Percentiles rank a stretch among this genome's conserved stretches.
Evolutionary conservation across 2,888 invertebrate species (phyloP).

Genomic region (Agonopterix heracliana): DNA sequence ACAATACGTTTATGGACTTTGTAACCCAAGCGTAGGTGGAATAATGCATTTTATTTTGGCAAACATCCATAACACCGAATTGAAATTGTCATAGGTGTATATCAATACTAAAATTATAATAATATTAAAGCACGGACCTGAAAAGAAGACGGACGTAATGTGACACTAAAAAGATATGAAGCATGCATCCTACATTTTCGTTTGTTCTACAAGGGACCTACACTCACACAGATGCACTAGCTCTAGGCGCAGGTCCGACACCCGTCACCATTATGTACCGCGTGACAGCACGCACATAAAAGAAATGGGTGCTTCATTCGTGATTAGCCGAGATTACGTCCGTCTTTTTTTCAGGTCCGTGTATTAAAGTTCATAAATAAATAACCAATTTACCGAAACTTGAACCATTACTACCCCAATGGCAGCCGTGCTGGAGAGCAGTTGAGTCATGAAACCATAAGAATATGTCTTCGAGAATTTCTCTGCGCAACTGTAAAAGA

Average conservation of each 20-base stretch:
- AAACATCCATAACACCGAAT: neutral
- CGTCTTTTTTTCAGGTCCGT: no score
- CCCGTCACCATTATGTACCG: no score
- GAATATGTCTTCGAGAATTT: constrained; percentile 61
- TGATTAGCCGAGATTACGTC: no score
- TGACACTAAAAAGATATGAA: no score
- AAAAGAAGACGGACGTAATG: no score
- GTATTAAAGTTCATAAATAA: neutral
- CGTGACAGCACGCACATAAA: no score
- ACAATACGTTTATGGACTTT: neutral
- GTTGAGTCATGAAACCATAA: constrained; percentile 69
- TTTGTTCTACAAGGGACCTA: no score
- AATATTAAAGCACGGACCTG: no score
- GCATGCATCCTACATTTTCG: no score
- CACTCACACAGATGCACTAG: no score
- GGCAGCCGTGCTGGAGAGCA: constrained; percentile 65
- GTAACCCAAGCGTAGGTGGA: neutral
- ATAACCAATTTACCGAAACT: constrained; percentile 49
- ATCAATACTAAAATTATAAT: neutral
- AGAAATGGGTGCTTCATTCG: no score
- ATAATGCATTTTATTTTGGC: neutral
- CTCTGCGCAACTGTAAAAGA: constrained; percentile 56
- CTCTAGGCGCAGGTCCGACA: no score
- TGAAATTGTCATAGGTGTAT: neutral
- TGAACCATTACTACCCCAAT: constrained; percentile 72